Evolutionary conservation across 2,113 vertebrate species (phyloP).

Genomic region (Synchiropus splendidus): DNA sequence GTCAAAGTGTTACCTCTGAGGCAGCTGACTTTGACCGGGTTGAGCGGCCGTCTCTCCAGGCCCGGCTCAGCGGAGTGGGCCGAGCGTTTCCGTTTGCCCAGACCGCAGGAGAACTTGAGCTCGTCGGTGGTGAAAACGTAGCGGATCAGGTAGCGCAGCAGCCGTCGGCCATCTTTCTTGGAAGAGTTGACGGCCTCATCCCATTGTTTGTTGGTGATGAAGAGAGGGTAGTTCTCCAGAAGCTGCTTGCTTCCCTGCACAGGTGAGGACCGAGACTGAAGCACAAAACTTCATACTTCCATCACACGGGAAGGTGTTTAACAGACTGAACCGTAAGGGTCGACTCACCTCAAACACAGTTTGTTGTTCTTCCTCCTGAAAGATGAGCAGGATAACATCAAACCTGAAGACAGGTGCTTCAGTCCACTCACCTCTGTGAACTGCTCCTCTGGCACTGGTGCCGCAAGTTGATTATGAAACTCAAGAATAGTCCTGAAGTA

Average conservation of each 20-base stretch:
- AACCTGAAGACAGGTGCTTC: background rate
- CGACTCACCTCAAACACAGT: conserved; percentile 55
- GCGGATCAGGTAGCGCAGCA: conserved; percentile 97
- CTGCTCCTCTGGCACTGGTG: conserved; percentile 79
- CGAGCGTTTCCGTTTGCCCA: conserved; percentile 98
- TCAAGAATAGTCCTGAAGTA: conserved; percentile 92
- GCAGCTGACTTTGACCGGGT: conserved; percentile 99
- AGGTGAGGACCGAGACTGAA: conserved; percentile 5
- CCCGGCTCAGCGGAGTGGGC: conserved; percentile 93
- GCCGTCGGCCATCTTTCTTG: conserved; percentile 92
- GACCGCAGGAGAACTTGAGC: conserved; percentile 98
- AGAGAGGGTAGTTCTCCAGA: conserved; percentile 97
- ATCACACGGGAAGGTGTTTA: too few species aligned
- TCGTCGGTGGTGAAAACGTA: conserved; percentile 98
- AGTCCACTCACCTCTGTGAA: conserved; percentile 77
- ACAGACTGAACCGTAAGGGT: too few species aligned
- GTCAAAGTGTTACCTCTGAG: conserved; percentile 81
- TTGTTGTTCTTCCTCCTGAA: conserved; percentile 58
- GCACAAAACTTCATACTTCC: background rate
- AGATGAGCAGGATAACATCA: background rate
- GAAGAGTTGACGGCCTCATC: conserved; percentile 98
- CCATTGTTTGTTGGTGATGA: conserved; percentile 98
- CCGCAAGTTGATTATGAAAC: conserved; percentile 87
- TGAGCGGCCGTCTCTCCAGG: conserved; percentile 93
- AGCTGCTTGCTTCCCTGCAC: conserved; percentile 94